Evolutionary conservation across 1,140 invertebrate genomes (phyloP), one percentile per base, ranked within the genome.

Genomic region (Rhyzopertha dominica): DNA sequence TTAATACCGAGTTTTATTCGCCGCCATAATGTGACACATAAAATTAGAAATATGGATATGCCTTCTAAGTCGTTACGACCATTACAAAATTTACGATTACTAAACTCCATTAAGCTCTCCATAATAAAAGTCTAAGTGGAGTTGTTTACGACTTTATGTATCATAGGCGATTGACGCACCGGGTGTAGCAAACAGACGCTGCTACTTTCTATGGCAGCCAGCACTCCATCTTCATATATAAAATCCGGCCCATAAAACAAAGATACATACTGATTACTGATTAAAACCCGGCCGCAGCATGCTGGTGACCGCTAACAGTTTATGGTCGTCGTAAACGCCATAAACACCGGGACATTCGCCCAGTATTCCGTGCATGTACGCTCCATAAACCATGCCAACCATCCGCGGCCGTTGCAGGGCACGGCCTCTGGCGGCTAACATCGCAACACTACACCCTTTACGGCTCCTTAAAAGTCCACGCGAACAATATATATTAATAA

Each of bases 201-300:
- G 12, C 31, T 54, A 53, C 49, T 57, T 57, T 54, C 48, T 54
- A 54, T 57, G 47, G 53, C 51, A 47, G 51, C 45, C 41, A 41
- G 49, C 44, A 47, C 47, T 52, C 51, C 51, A 59, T 59, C 51
- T 55, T 51, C 49, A 40, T 57, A 56, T 59, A n/a, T n/a, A n/a
- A 61, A 58, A 58, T 59, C 56, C 49, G 47, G 51, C 34, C 47
- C 56, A 50, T 61, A 61, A 61, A 61, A 46, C 54, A 61, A 59
- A 61, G 54, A 61, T 61, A 61, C 56, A 61, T 61, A 61, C 56
- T 61, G 59, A 61, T 61, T 61, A 59, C 56, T 57, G 59, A 58
- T 61, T 61, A 61, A 57, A 61, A 53, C 51, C 49, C 41, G 46
- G 49, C 47, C 49, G 56, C 44, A 44, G 54, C 53, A 59, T 53